phyloP scores from a whole-genome alignment of 2,888 invertebrate genomes.

The Hemistola chrysoprasaria region DNA sequence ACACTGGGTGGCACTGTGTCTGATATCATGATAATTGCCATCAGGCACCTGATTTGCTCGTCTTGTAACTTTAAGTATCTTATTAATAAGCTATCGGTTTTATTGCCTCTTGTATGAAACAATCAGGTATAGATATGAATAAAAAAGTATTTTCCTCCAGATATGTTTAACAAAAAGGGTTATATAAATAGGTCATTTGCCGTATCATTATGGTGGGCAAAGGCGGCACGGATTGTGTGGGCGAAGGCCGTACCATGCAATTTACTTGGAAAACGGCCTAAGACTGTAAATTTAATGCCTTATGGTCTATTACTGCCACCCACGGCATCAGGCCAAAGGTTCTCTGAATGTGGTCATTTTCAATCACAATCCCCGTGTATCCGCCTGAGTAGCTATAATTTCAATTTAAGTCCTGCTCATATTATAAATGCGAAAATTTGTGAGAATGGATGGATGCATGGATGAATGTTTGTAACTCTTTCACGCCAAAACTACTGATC shows the following conservation, averaged over 20 bases:
- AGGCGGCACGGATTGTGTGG: slow-evolving; percentile 37
- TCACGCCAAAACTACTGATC: too few relatives aligned
- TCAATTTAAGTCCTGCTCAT: not conserved
- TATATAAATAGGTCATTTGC: slow-evolving; percentile 45
- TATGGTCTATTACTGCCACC: slow-evolving; percentile 41
- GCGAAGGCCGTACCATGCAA: slow-evolving; percentile 50
- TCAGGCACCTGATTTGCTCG: too few relatives aligned
- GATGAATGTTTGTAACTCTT: too few relatives aligned
- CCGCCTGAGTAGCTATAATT: slow-evolving; percentile 1
- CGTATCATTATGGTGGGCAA: slow-evolving; percentile 40
- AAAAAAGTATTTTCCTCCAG: too few relatives aligned
- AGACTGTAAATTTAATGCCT: slow-evolving; percentile 44
- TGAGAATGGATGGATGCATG: too few relatives aligned
- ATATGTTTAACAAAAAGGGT: slow-evolving; percentile 4
- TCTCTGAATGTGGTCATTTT: slow-evolving; percentile 13
- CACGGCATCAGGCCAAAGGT: slow-evolving; percentile 27
- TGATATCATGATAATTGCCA: too few relatives aligned
- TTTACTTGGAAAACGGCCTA: slow-evolving; percentile 46
- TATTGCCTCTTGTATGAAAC: too few relatives aligned
- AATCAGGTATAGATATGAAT: too few relatives aligned
- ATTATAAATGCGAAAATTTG: too few relatives aligned
- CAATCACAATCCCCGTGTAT: slow-evolving; percentile 8
- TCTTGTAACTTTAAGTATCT: too few relatives aligned
- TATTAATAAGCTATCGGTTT: too few relatives aligned
- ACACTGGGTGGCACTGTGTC: too few relatives aligned